Evolutionary conservation across 64 coral and sea anemone species (phyloP).

Genomic region (Actinia tenebrosa): DNA sequence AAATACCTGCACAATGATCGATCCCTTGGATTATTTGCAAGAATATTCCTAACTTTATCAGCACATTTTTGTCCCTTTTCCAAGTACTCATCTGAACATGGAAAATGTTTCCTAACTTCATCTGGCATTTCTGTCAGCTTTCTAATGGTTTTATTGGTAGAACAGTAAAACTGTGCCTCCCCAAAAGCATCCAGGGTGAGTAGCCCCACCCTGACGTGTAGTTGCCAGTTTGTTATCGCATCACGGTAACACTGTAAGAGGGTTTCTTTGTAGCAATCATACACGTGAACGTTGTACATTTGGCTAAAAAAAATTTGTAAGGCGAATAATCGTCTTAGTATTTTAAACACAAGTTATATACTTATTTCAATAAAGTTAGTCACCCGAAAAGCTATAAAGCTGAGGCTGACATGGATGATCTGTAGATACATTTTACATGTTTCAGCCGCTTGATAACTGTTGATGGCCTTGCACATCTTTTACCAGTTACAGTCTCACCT

Average conservation of each 20-base stretch:
- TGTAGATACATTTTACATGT: no score
- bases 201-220: not conserved
- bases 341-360: no score
- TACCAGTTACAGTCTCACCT: no score
- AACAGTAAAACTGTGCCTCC: not conserved
- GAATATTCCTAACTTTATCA: not conserved
- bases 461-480: no score
- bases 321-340: no score
- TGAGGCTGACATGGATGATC: no score
- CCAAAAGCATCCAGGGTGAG: not conserved
- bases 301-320: not conserved
- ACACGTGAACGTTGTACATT: not conserved
- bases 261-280: not conserved
- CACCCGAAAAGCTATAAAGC: no score
- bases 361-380: no score
- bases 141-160: not conserved
- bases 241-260: not conserved
- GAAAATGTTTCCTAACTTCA: not conserved
- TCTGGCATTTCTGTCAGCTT: conserved; percentile 2
- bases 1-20: not conserved
- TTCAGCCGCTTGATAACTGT: no score
- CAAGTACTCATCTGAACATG: conserved; percentile 2
- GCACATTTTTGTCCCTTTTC: not conserved
- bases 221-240: not conserved
- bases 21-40: not conserved